phyloP scores from a whole-genome alignment of 2,888 invertebrate genomes.

The Drosophila histrio region DNA sequence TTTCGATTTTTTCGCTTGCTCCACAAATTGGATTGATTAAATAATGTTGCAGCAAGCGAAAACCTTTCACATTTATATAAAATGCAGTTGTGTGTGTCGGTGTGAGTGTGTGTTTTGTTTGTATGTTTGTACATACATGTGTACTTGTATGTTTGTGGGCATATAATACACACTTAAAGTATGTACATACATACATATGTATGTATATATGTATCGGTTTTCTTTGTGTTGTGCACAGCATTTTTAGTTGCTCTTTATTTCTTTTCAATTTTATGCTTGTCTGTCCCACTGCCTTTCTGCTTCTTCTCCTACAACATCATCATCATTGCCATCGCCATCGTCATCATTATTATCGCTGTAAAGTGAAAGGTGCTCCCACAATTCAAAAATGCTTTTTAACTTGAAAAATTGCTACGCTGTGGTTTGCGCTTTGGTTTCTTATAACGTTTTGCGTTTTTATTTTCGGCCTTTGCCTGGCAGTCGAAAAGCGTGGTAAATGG shows the following conservation, averaged over 20 bases:
- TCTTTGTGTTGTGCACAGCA: slow-evolving; percentile 77
- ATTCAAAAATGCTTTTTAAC: slow-evolving; percentile 77
- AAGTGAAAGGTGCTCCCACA: slow-evolving; percentile 82
- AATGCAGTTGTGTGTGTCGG: slow-evolving; percentile 43
- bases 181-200: slow-evolving; percentile 32
- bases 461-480: slow-evolving; percentile 41
- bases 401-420: slow-evolving; percentile 77
- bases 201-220: slow-evolving; percentile 54
- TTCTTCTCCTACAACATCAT: slow-evolving; percentile 29
- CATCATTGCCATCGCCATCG: slow-evolving; percentile 22
- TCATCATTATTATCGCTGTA: slow-evolving; percentile 46
- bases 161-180: slow-evolving; percentile 1
- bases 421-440: slow-evolving; percentile 58
- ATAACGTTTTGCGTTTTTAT: slow-evolving; percentile 37
- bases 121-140: slow-evolving; percentile 25
- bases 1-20: slow-evolving; percentile 73
- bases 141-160: slow-evolving; percentile 20
- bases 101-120: slow-evolving; percentile 10
- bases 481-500: slow-evolving; percentile 67
- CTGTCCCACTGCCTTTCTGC: slow-evolving; percentile 35
- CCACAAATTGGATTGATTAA: slow-evolving; percentile 80
- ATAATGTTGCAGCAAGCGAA: slow-evolving; percentile 80
- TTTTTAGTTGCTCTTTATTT: slow-evolving; percentile 75
- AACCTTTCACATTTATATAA: slow-evolving; percentile 78
- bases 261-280: slow-evolving; percentile 65